These are phyloP conservation scores for Caerostris darwini DNA, from an alignment of 1,140 invertebrate genomes.

Conservation along the genomic window DNA sequence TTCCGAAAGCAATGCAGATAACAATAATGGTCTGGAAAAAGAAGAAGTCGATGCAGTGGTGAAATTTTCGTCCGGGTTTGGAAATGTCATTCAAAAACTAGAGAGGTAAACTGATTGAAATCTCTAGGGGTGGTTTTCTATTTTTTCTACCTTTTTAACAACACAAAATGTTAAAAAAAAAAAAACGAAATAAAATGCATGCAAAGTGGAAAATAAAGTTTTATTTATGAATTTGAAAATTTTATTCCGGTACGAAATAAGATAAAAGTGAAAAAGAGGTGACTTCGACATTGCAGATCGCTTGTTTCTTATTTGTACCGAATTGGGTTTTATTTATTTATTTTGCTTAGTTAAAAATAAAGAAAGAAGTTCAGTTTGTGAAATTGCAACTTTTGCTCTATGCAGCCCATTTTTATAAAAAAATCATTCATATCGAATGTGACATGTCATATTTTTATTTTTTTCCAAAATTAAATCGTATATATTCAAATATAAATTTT, in stretches of 20 bases:
- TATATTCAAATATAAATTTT: too few relatives aligned
- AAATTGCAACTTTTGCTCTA: too few relatives aligned
- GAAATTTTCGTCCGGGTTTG: background rate
- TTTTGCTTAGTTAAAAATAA: background rate
- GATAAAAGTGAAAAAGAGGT: conserved; percentile 29
- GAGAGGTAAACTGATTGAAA: conserved; percentile 64
- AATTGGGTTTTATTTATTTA: background rate
- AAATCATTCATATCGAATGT: too few relatives aligned
- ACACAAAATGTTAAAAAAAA: background rate
- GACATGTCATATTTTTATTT: too few relatives aligned
- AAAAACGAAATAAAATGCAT: background rate
- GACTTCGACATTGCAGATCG: conserved; percentile 59
- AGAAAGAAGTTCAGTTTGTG: background rate
- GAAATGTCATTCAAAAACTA: conserved; percentile 65
- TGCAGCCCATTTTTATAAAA: too few relatives aligned
- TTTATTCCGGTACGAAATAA: conserved; percentile 34
- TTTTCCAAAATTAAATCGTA: too few relatives aligned
- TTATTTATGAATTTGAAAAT: conserved; percentile 65
- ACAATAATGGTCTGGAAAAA: too few relatives aligned
- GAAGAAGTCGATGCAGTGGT: background rate
- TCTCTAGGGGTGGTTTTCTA: conserved; percentile 34
- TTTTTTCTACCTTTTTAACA: background rate
- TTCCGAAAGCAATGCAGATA: too few relatives aligned
- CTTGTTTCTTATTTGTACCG: background rate
- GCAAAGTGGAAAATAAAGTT: conserved; percentile 43